Percentiles rank a stretch among this genome's conserved stretches.
phyloP scores from a whole-genome alignment of 2,113 vertebrate species.

The Odontesthes bonariensis region DNA sequence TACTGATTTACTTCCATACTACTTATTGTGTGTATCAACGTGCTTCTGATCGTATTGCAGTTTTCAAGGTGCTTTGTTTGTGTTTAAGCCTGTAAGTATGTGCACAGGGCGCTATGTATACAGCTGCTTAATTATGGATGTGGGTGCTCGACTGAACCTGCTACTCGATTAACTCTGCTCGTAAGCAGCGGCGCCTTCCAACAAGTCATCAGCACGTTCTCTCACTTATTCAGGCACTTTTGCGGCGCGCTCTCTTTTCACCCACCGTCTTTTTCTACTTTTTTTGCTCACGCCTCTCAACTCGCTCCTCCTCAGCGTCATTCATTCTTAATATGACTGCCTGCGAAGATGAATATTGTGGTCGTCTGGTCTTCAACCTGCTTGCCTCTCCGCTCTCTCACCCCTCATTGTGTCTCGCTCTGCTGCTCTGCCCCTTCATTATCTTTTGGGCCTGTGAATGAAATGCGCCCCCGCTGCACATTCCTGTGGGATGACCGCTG shows the following conservation, averaged over 20 bases:
- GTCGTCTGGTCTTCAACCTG: slow-evolving; percentile 49
- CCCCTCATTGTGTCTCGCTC: slow-evolving; percentile 71
- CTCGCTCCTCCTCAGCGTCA: slow-evolving; percentile 50
- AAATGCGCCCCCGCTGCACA: slow-evolving; percentile 73
- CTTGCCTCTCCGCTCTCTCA: slow-evolving; percentile 47
- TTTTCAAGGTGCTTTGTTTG: slow-evolving; percentile 24
- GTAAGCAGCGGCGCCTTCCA: slow-evolving; percentile 20
- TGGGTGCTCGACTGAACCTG: slow-evolving; percentile 68
- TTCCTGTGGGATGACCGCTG: slow-evolving; percentile 74
- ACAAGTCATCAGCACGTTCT: slow-evolving; percentile 57
- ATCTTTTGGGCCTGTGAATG: slow-evolving; percentile 74
- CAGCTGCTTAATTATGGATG: slow-evolving; percentile 75
- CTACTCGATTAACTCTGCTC: slow-evolving; percentile 63
- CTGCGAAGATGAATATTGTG: slow-evolving; percentile 60
- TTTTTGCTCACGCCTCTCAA: slow-evolving; percentile 39
- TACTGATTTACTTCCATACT: slow-evolving; percentile 1
- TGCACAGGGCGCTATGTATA: slow-evolving; percentile 63
- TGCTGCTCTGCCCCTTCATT: slow-evolving; percentile 69
- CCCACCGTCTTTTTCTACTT: slow-evolving; percentile 52
- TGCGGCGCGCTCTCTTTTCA: slow-evolving; percentile 39
- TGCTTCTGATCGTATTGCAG: slow-evolving; percentile 31
- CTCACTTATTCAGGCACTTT: slow-evolving; percentile 40
- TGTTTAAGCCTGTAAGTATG: slow-evolving; percentile 26
- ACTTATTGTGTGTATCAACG: slow-evolving; percentile 36
- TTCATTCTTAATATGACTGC: slow-evolving; percentile 68